A percentile compares a stretch with the other conserved stretches of the same genome.
These are phyloP conservation scores for Drosophila aldrichi DNA, from an alignment of 2,888 invertebrate species.

Conservation along the genomic window DNA sequence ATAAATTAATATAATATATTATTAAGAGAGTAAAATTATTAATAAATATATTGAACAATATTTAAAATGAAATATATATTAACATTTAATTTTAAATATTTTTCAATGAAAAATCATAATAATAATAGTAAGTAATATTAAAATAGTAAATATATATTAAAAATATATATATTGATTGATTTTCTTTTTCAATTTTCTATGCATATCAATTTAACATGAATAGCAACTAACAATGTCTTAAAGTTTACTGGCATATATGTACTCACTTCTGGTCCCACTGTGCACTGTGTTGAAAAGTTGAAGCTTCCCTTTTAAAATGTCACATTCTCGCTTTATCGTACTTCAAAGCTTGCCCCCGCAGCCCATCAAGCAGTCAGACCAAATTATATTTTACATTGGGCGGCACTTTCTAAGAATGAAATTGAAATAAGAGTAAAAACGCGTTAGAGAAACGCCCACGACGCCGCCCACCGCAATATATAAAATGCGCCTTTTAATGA, in stretches of 20 bases:
- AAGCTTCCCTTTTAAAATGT: constrained; percentile 33
- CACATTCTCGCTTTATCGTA: constrained; percentile 33
- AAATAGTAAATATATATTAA: too few species aligned
- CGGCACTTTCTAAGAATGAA: constrained; percentile 31
- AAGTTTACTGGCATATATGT: too few species aligned
- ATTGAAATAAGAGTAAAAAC: constrained; percentile 6
- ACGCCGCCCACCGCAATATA: constrained; percentile 9
- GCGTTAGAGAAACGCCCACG: background rate
- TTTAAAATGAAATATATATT: too few species aligned
- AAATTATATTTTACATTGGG: constrained; percentile 43
- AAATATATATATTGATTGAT: too few species aligned
- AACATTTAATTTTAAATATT: too few species aligned
- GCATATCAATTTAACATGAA: background rate
- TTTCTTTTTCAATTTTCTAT: too few species aligned
- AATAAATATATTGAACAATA: too few species aligned
- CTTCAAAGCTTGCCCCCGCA: constrained; percentile 43
- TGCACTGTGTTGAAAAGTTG: constrained; percentile 19
- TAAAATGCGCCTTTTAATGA: constrained; percentile 41
- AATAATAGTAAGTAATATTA: too few species aligned
- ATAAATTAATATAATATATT: too few species aligned
- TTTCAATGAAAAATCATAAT: too few species aligned
- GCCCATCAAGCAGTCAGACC: constrained; percentile 16
- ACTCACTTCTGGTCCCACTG: constrained; percentile 1
- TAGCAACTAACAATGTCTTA: background rate
- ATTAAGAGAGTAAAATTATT: too few species aligned